phyloP scores from a whole-genome alignment of 2,113 vertebrate genomes.

The Onychostoma macrolepis region DNA sequence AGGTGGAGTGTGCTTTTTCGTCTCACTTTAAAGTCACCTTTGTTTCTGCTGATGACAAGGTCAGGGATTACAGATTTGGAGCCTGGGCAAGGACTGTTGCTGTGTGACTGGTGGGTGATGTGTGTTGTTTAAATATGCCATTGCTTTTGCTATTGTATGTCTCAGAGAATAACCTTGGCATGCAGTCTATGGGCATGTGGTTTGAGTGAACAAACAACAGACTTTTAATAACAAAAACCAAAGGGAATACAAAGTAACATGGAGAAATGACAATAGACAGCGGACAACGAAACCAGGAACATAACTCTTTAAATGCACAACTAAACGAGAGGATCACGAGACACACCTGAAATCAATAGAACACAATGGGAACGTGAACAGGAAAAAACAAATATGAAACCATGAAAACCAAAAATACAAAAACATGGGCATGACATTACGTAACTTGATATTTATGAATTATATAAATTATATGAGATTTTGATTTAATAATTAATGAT shows the following conservation, averaged over 20 bases:
- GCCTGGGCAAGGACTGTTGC: not conserved
- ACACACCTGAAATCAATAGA: too few relatives aligned
- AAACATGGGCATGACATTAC: too few relatives aligned
- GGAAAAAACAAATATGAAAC: too few relatives aligned
- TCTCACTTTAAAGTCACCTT: constrained; percentile 49
- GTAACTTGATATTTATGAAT: too few relatives aligned
- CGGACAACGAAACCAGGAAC: too few relatives aligned
- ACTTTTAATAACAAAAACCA: too few relatives aligned
- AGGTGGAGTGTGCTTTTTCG: constrained; percentile 14
- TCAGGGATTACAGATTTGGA: constrained; percentile 26
- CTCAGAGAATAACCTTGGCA: constrained; percentile 49
- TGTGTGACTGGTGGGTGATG: constrained; percentile 30
- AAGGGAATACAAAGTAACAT: too few relatives aligned
- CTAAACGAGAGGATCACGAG: too few relatives aligned
- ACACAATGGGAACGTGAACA: too few relatives aligned
- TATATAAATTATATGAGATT: not conserved
- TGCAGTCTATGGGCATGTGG: not conserved
- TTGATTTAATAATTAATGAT: not conserved
- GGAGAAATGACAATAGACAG: too few relatives aligned
- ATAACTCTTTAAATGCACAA: too few relatives aligned
- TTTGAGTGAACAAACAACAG: constrained; percentile 31
- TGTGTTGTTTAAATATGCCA: constrained; percentile 47
- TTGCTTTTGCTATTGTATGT: constrained; percentile 13
- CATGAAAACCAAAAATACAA: too few relatives aligned
- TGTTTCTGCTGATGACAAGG: constrained; percentile 51